Evolutionary conservation across 2,113 vertebrate species (phyloP).

Genomic region (Elephantulus edwardii): DNA sequence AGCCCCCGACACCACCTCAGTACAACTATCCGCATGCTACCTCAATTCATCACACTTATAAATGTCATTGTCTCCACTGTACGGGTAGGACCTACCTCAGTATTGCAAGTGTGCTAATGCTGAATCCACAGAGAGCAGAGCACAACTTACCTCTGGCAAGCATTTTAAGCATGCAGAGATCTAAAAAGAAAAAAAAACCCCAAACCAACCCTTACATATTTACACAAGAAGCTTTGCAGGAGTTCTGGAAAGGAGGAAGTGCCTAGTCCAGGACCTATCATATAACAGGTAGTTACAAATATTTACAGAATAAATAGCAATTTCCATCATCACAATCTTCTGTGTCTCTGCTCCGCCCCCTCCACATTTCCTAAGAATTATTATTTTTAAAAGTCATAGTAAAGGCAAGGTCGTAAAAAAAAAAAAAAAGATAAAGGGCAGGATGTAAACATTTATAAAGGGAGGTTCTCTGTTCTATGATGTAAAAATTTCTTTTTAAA

Average conservation of each 20-base stretch:
- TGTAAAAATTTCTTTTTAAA: too few relatives aligned
- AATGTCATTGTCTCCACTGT: background rate
- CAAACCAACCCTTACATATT: slow-evolving; percentile 24
- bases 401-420: slow-evolving; percentile 38
- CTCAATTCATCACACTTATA: too few relatives aligned
- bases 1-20: too few relatives aligned
- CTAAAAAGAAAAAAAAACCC: slow-evolving; percentile 20
- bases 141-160: slow-evolving; percentile 32
- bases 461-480: slow-evolving; percentile 1
- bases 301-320: slow-evolving; percentile 62
- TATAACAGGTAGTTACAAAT: slow-evolving; percentile 59
- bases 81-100: background rate
- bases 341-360: slow-evolving; percentile 12
- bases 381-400: slow-evolving; percentile 49
- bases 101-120: background rate
- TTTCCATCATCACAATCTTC: slow-evolving; percentile 54
- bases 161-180: slow-evolving; percentile 63
- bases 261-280: background rate
- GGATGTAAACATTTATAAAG: slow-evolving; percentile 31
- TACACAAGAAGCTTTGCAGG: slow-evolving; percentile 48
- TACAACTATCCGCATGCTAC: too few relatives aligned
- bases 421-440: slow-evolving; percentile 29
- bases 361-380: slow-evolving; percentile 41
- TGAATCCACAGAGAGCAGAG: slow-evolving; percentile 15
- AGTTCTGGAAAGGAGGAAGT: slow-evolving; percentile 50